Percentiles rank a stretch among this genome's conserved stretches.
Conservation (phyloP, 2,113 vertebrate species). For the Synodontis membranacea region DNA sequence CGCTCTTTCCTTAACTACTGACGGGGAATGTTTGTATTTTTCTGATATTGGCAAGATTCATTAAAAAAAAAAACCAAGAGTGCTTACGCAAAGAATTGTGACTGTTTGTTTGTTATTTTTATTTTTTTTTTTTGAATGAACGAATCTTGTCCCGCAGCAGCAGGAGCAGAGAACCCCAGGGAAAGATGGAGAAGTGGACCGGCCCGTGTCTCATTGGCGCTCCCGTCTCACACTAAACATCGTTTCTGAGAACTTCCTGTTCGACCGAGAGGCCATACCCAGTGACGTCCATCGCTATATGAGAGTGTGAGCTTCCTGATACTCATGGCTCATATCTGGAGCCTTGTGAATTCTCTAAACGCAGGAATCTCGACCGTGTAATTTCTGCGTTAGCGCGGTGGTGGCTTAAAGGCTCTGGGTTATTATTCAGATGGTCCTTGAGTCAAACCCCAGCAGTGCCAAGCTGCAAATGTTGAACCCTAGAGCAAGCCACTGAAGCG, state of each 20-base stretch:
- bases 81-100: too few relatives aligned
- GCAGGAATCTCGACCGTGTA: not conserved
- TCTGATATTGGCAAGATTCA: not conserved
- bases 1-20: not conserved
- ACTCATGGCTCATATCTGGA: too few relatives aligned
- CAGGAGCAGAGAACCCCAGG: slow-evolving; percentile 72
- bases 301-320: slow-evolving; percentile 78
- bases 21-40: not conserved
- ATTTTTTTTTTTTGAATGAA: too few relatives aligned
- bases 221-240: slow-evolving; percentile 88
- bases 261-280: slow-evolving; percentile 88
- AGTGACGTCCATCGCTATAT: slow-evolving; percentile 93
- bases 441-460: not conserved
- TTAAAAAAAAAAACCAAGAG: too few relatives aligned
- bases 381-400: not conserved
- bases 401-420: not conserved
- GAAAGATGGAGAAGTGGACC: slow-evolving; percentile 68
- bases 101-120: too few relatives aligned
- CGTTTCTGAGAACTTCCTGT: slow-evolving; percentile 89
- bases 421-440: not conserved
- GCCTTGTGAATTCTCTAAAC: not conserved
- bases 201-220: slow-evolving; percentile 93
- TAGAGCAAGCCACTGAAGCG: not conserved
- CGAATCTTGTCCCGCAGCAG: slow-evolving; percentile 65
- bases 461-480: not conserved